Evolutionary conservation across 2,797 vertebrate genomes (phyloP), one percentile per base, ranked within the genome.

Genomic region (Bryconaethiops microstoma): DNA sequence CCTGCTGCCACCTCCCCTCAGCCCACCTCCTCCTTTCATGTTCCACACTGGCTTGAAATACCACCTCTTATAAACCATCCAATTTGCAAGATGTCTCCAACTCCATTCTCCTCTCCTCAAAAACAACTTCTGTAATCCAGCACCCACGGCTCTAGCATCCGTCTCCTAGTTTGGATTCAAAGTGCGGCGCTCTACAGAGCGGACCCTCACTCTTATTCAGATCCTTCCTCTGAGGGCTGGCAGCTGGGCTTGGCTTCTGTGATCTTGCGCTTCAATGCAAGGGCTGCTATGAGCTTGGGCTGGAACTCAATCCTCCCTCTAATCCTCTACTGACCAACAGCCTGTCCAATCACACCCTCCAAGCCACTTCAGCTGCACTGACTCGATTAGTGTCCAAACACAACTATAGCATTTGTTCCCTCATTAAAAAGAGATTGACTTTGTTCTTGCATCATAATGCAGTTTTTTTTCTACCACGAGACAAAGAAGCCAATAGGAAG

Each of bases 51-150:
- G 70, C 68, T 76, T 76, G 62, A 84, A 84, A 82, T 82, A 68
- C 81, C 81, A 74, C 59, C 67, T 62, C 78, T 81, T 81, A 78
- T 50, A 82, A 84, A 70, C 65, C 40, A 77, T 84, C 75, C 77
- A 82, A 76, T 74, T 80, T 83, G 76, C 74, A 80, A 77, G 48
- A 82, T 70, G 71, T 76, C 83, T 78, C 17, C 2, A 13, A 75
- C 21, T 75, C 48, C 60, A 73, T 70, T 77, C 59, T 68, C 25
- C 63, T 72, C 21, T 84, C 60, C 77, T 84, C 52, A 76, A 64
- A 80, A 82, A 82, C 68, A 60, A 77, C 67, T 59, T 74, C 35
- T 21, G 65, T 81, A 73, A 79, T 60, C 25, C 13, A 64, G 78
- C 71, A 68, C 55, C 19, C 70, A 57, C 60, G 68, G 54, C 63